phyloP scores from a whole-genome alignment of 1,140 invertebrate species.

The Conopomorpha cramerella region DNA sequence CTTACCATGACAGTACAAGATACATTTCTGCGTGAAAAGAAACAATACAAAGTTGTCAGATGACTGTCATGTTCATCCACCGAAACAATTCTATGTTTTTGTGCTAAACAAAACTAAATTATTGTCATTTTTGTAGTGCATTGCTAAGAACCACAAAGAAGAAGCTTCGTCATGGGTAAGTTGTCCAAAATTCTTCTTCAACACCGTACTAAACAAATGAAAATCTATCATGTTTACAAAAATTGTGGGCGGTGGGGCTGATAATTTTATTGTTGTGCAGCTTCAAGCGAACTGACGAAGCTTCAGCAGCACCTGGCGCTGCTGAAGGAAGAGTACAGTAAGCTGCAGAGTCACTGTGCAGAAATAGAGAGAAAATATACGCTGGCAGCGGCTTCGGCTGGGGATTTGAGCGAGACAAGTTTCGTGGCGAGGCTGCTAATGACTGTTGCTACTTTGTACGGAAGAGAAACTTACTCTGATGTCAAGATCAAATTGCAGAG shows the following conservation, averaged over 20 bases:
- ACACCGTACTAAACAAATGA: too few relatives aligned
- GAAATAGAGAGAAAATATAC: constrained; percentile 86
- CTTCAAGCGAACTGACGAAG: constrained; percentile 69
- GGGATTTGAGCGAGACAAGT: constrained; percentile 65
- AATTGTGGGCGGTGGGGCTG: constrained; percentile 9
- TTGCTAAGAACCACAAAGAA: constrained; percentile 2
- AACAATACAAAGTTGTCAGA: too few relatives aligned
- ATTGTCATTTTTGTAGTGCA: not conserved
- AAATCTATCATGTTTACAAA: not conserved
- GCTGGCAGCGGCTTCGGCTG: constrained; percentile 65
- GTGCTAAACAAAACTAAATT: constrained; percentile 1
- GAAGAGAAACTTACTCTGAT: constrained; percentile 80
- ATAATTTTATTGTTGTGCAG: constrained; percentile 23
- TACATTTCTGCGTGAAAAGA: too few relatives aligned
- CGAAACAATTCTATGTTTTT: not conserved
- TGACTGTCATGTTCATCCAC: not conserved
- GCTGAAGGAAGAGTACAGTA: constrained; percentile 89
- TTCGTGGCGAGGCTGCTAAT: constrained; percentile 81
- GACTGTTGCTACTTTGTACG: constrained; percentile 80
- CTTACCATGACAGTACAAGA: too few relatives aligned
- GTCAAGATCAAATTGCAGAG: constrained; percentile 73
- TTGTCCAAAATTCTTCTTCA: constrained; percentile 10
- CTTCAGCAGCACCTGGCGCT: constrained; percentile 85
- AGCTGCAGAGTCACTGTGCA: constrained; percentile 80
- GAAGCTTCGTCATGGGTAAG: constrained; percentile 44